Evolutionary conservation across 2,113 vertebrate species (phyloP), one percentile per base, ranked within the genome.

Genomic region (Scomber scombrus): DNA sequence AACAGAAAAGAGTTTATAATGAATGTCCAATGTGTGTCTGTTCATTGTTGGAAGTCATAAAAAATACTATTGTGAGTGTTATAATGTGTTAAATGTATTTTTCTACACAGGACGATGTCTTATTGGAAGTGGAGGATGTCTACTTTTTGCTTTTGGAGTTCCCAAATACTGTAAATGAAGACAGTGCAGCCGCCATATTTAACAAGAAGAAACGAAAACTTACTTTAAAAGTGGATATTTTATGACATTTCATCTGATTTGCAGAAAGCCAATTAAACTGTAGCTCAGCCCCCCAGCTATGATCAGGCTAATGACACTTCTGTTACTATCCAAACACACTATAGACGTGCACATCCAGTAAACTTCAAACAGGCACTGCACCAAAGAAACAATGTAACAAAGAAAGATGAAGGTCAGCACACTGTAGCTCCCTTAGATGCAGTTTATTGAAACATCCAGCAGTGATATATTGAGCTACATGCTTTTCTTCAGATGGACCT

Each of bases 91-190:
- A 61, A 23, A 68, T 45, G 1, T 57, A 26, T 75, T 79, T 78
- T 18, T 77, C 23, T 84, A 46, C 85, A 81, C 92, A 98, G 97
- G 96, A 97, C 75, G 96, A 97, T 9, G 23, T 97, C 55, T 19
- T 97, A 70, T 73, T 96, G 12, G 95, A 96, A 60, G 96, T 96
- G 66, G 93, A 95, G 64, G 94, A 93, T 71, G 91, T 95, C 73
- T 97, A 97, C 92, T 86, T 78, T 81, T 91, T 97, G 56, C 94
- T 95, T 13, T 70, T 97, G 58, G 80, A 94, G 46, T 93, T 98
- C 51, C 96, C 97, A 9, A 75, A 92, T 70, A 0, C 66, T 45
- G 93, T 96, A 45, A 92, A 95, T 23, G 95, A 96, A 84, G 95
- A 96, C 77, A 92, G 73, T 0, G 93, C 95, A 0, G 91, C 87